Base-by-base conservation (phyloP, 2,113 vertebrate species). In the Pycnonotus jocosus region DNA sequence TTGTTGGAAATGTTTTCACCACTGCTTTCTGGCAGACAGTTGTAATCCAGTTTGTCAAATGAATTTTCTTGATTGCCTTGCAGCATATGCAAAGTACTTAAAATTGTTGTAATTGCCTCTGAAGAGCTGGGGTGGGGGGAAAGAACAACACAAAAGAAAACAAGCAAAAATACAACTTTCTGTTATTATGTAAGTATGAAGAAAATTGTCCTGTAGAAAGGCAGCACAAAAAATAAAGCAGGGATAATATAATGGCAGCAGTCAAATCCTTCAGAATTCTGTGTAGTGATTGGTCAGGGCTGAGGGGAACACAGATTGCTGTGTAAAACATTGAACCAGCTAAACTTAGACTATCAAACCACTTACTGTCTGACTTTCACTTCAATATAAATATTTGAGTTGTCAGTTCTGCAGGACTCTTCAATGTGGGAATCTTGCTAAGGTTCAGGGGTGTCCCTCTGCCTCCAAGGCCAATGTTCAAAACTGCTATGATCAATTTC, bases 31-130 rank as follows among this genome's bases (percentile, higher is more conserved):
- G 86, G 86, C 95, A 96, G 92, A 88, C 83, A 85, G 73, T 91
- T 93, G 15, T 86, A 92, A 96, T 90, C 69, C 90, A 93, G 87
- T 95, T 96, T 97, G 95, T 97, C 95, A 96, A 89, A 96, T 94
- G 95, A 96, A 95, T 97, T 95, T 97, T 96, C 87, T 91, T 95
- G 92, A 96, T 97, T 95, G 94, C 85, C 58, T 97, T 94, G 91
- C 79, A 92, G 91, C 82, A 85, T 92, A 96, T 96, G 95, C 86
- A 92, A 89, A 95, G 54, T 92, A 94, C 83, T 97, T 85, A 84
- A 83, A 96, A 94, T 93, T 94, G 82, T 96, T 88, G 81, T 97
- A 97, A 97, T 97, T 96, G 93, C 95, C 60, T 91, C 54, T 92
- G 69, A 94, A 94, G 73, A 42, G 40, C 12, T 70, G 28, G 30